phyloP scores from a whole-genome alignment of 2,888 invertebrate genomes.

The Cephonodes hylas region DNA sequence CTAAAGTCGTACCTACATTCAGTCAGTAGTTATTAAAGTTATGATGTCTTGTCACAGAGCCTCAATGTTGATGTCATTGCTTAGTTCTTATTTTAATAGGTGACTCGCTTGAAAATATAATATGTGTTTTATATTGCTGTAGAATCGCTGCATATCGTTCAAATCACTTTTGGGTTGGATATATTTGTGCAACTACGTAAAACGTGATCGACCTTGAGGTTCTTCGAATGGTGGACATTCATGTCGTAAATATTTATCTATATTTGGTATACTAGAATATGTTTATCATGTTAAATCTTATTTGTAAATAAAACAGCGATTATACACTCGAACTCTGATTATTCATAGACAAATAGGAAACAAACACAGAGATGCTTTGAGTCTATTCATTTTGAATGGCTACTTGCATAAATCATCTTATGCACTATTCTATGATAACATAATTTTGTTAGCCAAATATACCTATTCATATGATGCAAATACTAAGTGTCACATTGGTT shows the following conservation, averaged over 20 bases:
- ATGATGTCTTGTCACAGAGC: too few species aligned
- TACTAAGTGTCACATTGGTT: background rate
- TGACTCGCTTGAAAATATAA: background rate
- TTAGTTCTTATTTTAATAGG: background rate
- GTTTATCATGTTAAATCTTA: background rate
- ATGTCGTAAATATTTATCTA: conserved; percentile 14
- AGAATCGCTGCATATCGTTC: background rate
- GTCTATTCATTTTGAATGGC: too few species aligned
- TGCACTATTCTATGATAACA: background rate
- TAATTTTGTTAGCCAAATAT: background rate
- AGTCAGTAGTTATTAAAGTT: background rate
- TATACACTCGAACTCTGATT: too few species aligned
- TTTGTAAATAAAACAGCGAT: too few species aligned
- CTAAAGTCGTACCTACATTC: background rate
- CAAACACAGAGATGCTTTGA: too few species aligned
- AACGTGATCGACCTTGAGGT: background rate
- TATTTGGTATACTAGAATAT: background rate
- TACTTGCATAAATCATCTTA: too few species aligned
- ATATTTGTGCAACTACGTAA: background rate
- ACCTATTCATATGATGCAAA: background rate
- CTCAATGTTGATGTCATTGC: background rate
- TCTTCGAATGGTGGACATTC: conserved; percentile 21
- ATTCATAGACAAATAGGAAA: too few species aligned
- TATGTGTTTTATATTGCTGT: background rate
- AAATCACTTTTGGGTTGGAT: background rate